Percentiles rank a stretch among this genome's conserved stretches.
Evolutionary conservation across 2,797 vertebrate genomes (phyloP).

Genomic region (Amblyraja radiata): DNA sequence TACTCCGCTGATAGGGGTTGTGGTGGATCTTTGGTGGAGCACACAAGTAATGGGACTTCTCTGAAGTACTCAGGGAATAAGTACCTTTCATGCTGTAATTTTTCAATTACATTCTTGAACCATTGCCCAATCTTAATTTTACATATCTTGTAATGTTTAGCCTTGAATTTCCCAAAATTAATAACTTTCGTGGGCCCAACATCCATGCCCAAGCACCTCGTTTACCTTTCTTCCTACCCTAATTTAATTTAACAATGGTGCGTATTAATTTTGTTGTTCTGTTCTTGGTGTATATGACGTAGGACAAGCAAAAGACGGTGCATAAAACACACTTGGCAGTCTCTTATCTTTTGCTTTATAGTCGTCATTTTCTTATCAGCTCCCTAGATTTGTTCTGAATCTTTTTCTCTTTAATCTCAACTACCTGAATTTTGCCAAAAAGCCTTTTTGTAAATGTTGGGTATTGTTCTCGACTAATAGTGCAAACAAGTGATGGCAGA

Average conservation of each 20-base stretch:
- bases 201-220: not conserved
- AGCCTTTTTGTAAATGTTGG: not conserved
- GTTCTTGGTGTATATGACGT: no score
- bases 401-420: not conserved
- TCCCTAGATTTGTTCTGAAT: not conserved
- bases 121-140: not conserved
- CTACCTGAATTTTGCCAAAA: not conserved
- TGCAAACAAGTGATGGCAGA: not conserved
- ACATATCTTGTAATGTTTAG: not conserved
- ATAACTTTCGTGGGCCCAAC: not conserved
- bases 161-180: not conserved
- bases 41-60: no score
- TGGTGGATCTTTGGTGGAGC: no score
- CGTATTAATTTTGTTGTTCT: no score
- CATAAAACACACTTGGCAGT: no score
- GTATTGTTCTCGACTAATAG: not conserved
- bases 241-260: not conserved
- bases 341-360: not conserved
- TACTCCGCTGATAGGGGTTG: no score
- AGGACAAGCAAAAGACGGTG: no score
- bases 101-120: not conserved
- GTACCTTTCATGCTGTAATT: not conserved
- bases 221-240: not conserved
- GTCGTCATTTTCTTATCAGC: not conserved
- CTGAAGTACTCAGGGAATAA: no score